Evolutionary conservation across 1,140 invertebrate species (phyloP).

Genomic region (Drosophila guanche): DNA sequence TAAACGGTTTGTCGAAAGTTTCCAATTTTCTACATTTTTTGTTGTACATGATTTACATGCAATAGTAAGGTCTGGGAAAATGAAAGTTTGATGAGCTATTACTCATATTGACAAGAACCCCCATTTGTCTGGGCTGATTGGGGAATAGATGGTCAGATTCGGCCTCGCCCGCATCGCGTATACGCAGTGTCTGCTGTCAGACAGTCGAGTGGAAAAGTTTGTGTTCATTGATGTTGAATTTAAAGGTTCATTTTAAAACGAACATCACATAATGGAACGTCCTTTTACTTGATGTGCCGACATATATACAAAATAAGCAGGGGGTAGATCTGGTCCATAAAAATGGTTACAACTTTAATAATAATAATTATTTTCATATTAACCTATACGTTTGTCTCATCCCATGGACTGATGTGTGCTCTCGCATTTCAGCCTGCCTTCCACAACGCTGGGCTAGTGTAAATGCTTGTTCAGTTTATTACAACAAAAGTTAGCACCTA

Average conservation of each 20-base stretch:
- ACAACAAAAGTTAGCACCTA: too few relatives aligned
- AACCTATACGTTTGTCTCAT: too few relatives aligned
- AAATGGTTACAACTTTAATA: too few relatives aligned
- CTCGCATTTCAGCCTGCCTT: too few relatives aligned
- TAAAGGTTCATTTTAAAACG: conserved; percentile 1
- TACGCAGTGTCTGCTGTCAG: conserved; percentile 24
- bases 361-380: too few relatives aligned
- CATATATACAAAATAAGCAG: too few relatives aligned
- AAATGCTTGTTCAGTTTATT: too few relatives aligned
- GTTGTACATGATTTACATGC: conserved; percentile 47
- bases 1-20: conserved; percentile 53
- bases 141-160: conserved; percentile 12
- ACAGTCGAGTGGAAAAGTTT: conserved; percentile 34
- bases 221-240: conserved; percentile 12
- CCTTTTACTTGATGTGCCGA: too few relatives aligned
- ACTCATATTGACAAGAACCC: conserved; percentile 70
- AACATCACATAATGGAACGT: background rate
- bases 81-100: conserved; percentile 79
- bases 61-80: conserved; percentile 38
- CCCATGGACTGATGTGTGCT: too few relatives aligned
- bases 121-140: conserved; percentile 67
- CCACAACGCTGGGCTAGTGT: too few relatives aligned
- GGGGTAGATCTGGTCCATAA: too few relatives aligned
- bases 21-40: conserved; percentile 46
- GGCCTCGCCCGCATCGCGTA: conserved; percentile 23